These are phyloP conservation scores for Caenorhabditis plicata DNA, from an alignment of 2,888 invertebrate genomes.

Conservation along the genomic window DNA sequence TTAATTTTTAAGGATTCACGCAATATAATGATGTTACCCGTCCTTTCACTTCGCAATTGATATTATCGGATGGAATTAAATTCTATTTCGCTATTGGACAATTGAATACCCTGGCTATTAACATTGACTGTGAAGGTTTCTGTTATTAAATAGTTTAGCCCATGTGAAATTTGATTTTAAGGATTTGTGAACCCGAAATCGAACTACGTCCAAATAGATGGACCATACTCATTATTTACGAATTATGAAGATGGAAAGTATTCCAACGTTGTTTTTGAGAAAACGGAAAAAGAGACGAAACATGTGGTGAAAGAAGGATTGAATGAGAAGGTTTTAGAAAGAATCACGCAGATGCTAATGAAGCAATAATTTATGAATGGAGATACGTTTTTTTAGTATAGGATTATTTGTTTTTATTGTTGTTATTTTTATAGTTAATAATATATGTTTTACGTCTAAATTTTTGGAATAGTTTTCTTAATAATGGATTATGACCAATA, in stretches of 20 bases:
- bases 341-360: conserved; percentile 52
- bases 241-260: conserved; percentile 15
- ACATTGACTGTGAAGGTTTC: conserved; percentile 51
- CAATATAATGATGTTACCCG: conserved; percentile 86
- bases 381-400: conserved; percentile 2
- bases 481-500: neutral
- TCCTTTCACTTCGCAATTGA: conserved; percentile 83
- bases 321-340: conserved; percentile 39
- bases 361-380: conserved; percentile 22
- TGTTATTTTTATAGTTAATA: conserved; percentile 5
- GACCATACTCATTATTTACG: conserved; percentile 33
- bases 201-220: conserved; percentile 40
- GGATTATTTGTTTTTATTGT: conserved; percentile 8
- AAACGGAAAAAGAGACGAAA: conserved; percentile 1
- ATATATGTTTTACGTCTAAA: neutral
- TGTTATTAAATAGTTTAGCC: neutral
- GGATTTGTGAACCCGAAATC: conserved; percentile 41
- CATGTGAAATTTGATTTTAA: conserved; percentile 1
- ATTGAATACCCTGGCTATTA: conserved; percentile 76
- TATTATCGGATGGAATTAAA: conserved; percentile 83
- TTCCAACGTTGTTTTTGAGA: too few species aligned
- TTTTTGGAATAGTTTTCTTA: neutral
- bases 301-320: conserved; percentile 22
- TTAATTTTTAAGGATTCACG: conserved; percentile 75
- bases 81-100: conserved; percentile 89